These are phyloP conservation scores for Micromys minutus DNA, from an alignment of 2,113 vertebrate species.

Conservation along the genomic window DNA sequence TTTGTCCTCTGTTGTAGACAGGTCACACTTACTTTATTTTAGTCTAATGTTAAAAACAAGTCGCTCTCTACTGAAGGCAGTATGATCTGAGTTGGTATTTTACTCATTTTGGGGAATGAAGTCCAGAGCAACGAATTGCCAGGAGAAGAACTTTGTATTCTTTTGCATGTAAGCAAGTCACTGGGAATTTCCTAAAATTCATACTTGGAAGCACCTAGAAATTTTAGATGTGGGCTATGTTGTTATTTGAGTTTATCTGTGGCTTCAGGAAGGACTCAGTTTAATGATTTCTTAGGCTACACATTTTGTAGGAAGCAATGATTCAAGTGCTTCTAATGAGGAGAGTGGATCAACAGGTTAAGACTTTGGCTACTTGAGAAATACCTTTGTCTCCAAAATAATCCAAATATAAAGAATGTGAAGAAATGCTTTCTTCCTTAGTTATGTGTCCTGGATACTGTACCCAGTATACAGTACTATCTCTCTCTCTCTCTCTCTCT, in stretches of 20 bases:
- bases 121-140: constrained; percentile 18
- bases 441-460: not conserved
- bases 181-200: not conserved
- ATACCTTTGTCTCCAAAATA: not conserved
- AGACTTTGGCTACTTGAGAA: not conserved
- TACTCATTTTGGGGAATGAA: not conserved
- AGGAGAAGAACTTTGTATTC: not conserved
- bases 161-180: not conserved
- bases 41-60: not conserved
- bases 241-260: not conserved
- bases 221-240: not conserved
- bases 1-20: not conserved
- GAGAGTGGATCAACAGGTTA: not conserved
- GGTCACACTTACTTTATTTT: not conserved
- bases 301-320: not conserved
- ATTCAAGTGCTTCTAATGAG: not conserved
- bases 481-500: not conserved
- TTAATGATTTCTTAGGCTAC: not conserved
- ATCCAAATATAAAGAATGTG: not conserved
- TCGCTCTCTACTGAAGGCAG: not conserved
- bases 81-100: not conserved
- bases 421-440: not conserved
- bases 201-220: not conserved
- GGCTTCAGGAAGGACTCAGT: not conserved
- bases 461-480: not conserved